A percentile compares a stretch with the other conserved stretches of the same genome.
Conservation (phyloP, 1,140 invertebrate genomes). For the Megathymus violae region DNA sequence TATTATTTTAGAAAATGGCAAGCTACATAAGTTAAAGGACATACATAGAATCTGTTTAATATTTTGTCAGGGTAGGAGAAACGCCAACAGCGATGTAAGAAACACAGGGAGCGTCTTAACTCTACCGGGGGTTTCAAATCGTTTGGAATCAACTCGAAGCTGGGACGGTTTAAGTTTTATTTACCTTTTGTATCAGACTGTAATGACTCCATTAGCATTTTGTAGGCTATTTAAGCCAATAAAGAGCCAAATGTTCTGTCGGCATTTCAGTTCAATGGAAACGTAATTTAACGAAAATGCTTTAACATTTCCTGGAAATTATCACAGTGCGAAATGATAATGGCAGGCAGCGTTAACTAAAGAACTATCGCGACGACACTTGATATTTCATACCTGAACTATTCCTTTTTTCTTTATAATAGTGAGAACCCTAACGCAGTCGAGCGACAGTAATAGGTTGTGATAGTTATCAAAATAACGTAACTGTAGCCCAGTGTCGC, state of each 20-base stretch:
- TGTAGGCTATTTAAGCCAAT: background rate
- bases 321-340: no score
- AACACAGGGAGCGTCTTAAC: background rate
- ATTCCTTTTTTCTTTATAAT: no score
- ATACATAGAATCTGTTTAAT: conserved; percentile 9
- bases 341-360: no score
- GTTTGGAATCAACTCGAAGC: conserved; percentile 17
- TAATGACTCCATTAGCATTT: background rate
- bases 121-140: conserved; percentile 11
- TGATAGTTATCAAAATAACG: no score
- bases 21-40: background rate
- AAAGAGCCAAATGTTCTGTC: background rate
- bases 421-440: no score
- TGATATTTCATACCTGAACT: no score
- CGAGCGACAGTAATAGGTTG: no score
- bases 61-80: conserved; percentile 7
- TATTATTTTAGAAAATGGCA: no score
- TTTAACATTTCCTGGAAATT: no score
- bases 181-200: conserved; percentile 18
- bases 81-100: background rate
- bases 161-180: conserved; percentile 12
- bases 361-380: no score
- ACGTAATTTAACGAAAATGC: background rate
- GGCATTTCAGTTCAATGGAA: background rate
- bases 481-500: no score